Percentiles rank a stretch among this genome's conserved stretches.
These are phyloP conservation scores for Aptenodytes patagonicus DNA, from an alignment of 2,113 vertebrate genomes.

Conservation along the genomic window DNA sequence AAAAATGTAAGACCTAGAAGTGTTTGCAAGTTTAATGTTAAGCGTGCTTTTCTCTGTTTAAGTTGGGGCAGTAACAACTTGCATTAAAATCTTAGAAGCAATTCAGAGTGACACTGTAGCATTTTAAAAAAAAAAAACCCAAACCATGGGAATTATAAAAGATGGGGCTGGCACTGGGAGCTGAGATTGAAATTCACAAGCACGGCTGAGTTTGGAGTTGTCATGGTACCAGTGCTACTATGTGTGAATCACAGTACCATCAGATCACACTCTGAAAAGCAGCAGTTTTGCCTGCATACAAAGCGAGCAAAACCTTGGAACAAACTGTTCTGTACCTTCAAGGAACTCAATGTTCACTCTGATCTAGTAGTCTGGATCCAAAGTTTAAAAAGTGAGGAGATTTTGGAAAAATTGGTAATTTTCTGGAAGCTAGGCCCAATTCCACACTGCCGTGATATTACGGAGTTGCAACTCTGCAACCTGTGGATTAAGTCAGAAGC, in stretches of 20 bases:
- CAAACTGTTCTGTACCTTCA: not conserved
- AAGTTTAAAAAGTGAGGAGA: not conserved
- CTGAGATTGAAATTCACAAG: not conserved
- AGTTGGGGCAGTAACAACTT: not conserved
- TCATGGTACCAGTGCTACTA: conserved; percentile 29
- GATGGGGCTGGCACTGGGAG: not conserved
- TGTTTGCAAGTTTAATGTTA: not conserved
- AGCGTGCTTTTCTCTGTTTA: not conserved
- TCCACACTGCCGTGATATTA: not conserved
- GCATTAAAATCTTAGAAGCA: not conserved
- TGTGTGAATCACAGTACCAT: not conserved
- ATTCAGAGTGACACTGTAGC: not conserved
- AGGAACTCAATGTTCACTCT: not conserved
- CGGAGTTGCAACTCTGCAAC: not conserved
- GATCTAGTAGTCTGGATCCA: not conserved
- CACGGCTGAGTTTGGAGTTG: not conserved
- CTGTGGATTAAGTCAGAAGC: not conserved
- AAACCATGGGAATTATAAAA: not conserved
- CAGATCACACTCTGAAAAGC: not conserved
- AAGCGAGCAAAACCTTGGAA: not conserved
- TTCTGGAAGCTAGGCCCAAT: not conserved
- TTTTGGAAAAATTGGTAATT: not conserved
- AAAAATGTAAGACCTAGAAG: not conserved
- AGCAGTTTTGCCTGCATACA: not conserved
- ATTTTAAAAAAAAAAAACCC: not conserved